Conservation (phyloP, 2,797 vertebrate species). For the Florisuga fusca region DNA sequence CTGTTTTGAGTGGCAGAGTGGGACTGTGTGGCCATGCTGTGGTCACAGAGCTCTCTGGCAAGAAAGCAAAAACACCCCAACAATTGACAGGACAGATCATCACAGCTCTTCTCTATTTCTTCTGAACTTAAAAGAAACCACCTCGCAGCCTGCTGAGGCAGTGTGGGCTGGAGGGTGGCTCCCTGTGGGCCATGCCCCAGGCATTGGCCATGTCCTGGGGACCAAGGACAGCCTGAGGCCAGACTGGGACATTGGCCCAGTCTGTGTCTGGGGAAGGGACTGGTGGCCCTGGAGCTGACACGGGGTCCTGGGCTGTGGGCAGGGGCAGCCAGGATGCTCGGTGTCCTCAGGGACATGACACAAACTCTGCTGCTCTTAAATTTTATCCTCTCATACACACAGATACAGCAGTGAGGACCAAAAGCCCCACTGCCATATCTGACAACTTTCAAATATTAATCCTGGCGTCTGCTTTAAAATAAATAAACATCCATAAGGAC, state of each 20-base stretch:
- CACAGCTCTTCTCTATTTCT: background rate
- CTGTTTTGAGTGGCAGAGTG: background rate
- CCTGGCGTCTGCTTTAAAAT: slow-evolving; percentile 55
- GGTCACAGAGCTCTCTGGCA: background rate
- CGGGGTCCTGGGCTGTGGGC: background rate
- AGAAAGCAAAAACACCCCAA: background rate
- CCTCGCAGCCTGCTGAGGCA: background rate
- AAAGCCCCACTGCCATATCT: slow-evolving; percentile 65
- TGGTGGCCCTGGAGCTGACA: rapidly evolving
- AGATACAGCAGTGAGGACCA: slow-evolving; percentile 32
- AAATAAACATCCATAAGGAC: slow-evolving; percentile 26
- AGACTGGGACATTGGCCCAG: rapidly evolving
- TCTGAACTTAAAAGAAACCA: background rate
- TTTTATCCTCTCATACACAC: background rate
- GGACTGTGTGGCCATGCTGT: background rate
- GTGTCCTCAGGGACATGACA: background rate
- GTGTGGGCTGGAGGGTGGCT: background rate
- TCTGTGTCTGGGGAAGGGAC: background rate
- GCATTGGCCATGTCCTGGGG: rapidly evolving
- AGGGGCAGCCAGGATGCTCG: background rate
- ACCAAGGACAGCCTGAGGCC: rapidly evolving
- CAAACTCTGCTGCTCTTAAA: background rate
- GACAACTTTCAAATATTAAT: slow-evolving; percentile 59
- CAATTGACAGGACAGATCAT: background rate
- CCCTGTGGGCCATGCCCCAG: background rate